Percentiles rank a stretch among this genome's conserved stretches.
These are phyloP conservation scores for Lapara coniferarum DNA, from an alignment of 2,888 invertebrate genomes.

Conservation along the genomic window DNA sequence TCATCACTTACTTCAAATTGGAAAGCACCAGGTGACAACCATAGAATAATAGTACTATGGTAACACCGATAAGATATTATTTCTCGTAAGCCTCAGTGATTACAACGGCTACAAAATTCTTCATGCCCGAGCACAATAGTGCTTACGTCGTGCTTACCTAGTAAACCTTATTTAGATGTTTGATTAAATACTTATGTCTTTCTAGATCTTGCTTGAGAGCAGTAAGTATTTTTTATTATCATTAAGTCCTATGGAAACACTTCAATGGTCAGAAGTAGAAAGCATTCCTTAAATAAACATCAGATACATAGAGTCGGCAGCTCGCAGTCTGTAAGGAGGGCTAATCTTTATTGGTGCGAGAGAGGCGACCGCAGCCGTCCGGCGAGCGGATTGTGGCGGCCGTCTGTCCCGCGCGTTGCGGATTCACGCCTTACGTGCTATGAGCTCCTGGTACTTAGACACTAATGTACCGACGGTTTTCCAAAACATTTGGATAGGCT, in stretches of 20 bases:
- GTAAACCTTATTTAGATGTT: too few species aligned
- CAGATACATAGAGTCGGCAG: neutral
- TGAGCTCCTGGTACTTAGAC: constrained; percentile 48
- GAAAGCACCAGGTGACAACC: too few species aligned
- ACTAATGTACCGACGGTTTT: constrained; percentile 10
- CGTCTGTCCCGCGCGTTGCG: constrained; percentile 34
- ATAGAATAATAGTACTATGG: too few species aligned
- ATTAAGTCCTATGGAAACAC: neutral
- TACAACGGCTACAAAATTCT: too few species aligned
- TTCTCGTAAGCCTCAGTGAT: too few species aligned
- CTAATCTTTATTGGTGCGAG: constrained; percentile 55
- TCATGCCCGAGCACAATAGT: too few species aligned
- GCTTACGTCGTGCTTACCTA: too few species aligned
- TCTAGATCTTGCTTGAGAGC: neutral
- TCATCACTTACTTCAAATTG: too few species aligned
- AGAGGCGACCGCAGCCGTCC: constrained; percentile 45
- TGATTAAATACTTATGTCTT: too few species aligned
- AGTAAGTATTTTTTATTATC: neutral
- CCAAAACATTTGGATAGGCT: neutral
- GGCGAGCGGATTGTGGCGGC: constrained; percentile 29
- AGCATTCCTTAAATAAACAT: constrained; percentile 21
- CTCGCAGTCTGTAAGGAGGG: constrained; percentile 20
- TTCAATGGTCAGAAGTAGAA: neutral
- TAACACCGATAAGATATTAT: too few species aligned
- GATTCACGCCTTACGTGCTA: constrained; percentile 42